Evolutionary conservation across 1,140 invertebrate species (phyloP).

Genomic region (Adoxophyes honmai): DNA sequence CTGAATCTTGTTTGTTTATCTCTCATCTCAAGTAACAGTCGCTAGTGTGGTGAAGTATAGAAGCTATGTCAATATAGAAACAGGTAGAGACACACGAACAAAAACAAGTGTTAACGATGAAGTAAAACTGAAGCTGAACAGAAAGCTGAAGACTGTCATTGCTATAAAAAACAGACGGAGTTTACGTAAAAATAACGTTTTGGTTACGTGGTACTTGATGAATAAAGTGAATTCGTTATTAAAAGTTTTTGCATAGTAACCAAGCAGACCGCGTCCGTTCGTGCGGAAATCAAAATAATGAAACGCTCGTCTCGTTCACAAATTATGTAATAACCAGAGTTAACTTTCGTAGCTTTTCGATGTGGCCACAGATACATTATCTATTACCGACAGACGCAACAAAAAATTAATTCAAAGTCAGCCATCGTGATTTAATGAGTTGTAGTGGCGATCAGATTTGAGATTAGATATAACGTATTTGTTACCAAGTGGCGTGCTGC

Average conservation of each 20-base stretch:
- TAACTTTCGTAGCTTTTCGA: constrained; percentile 18
- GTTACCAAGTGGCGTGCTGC: constrained; percentile 4
- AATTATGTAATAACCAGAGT: constrained; percentile 30
- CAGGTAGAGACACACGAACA: no score
- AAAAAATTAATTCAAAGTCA: constrained; percentile 35
- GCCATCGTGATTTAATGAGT: constrained; percentile 21
- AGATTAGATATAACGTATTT: constrained; percentile 21
- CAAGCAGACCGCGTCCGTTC: constrained; percentile 21
- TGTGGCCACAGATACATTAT: constrained; percentile 23
- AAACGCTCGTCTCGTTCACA: constrained; percentile 23
- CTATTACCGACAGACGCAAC: constrained; percentile 20
- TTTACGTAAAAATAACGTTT: no score
- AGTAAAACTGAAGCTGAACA: no score
- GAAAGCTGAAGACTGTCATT: no score
- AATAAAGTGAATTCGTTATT: not conserved
- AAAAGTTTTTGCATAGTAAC: constrained; percentile 25
- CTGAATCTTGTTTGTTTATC: no score
- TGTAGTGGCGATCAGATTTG: not conserved
- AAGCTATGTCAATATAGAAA: no score
- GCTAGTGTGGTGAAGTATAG: no score
- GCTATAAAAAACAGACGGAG: no score
- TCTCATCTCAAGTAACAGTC: no score
- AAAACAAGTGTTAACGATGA: no score
- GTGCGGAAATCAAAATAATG: constrained; percentile 41
- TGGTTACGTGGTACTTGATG: no score